Evolutionary conservation across 1,140 invertebrate genomes (phyloP), one percentile per base, ranked within the genome.

Genomic region (Drosophila nannoptera): DNA sequence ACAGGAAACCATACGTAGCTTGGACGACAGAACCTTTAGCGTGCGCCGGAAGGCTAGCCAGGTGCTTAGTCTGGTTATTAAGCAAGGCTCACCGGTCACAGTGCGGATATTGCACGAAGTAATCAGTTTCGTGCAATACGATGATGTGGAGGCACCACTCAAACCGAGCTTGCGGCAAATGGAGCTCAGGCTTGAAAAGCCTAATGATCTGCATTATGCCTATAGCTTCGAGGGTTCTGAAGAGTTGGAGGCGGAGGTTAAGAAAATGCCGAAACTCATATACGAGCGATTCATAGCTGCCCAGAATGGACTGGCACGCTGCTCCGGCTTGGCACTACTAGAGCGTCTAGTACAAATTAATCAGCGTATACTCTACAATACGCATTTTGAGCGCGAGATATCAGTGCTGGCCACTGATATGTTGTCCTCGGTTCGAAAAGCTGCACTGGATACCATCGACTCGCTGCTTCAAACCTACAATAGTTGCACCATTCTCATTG

Each of bases 21-120:
- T 89, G 0, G 64, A 82, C 9, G 88, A 89, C 22, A 56, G 59
- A 4, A 88, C 87, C 4, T 88, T 88, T 31, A 78, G 68, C 4
- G 81, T 89, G 2, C 87, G 88, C 22, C 62, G 78, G 5, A 88
- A 89, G 43, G 88, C 88, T 0, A 58, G 84, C 6, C 86, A 89
- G 42, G 87, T 86, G 36, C 59, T 89, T 1, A 60, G 73, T 31
- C 11, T 68, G 16, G 68, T 74, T 0, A 53, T 89, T 0, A 87
- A 46, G 11, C 82, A 87, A 29, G 87, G 88, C 0, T 89, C 88
- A 0, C 83, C 83, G 0, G 77, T 75, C 56, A 78, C 88, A 4
- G 46, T 29, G 0, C 89, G 87, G 40, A 89, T 89, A 53, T 59
- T 89, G 0, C 55, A 63, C 14, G 88, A 89, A 12, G 53, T 73